Conservation (phyloP, 2,888 invertebrate species). For the Lysandra coridon region DNA sequence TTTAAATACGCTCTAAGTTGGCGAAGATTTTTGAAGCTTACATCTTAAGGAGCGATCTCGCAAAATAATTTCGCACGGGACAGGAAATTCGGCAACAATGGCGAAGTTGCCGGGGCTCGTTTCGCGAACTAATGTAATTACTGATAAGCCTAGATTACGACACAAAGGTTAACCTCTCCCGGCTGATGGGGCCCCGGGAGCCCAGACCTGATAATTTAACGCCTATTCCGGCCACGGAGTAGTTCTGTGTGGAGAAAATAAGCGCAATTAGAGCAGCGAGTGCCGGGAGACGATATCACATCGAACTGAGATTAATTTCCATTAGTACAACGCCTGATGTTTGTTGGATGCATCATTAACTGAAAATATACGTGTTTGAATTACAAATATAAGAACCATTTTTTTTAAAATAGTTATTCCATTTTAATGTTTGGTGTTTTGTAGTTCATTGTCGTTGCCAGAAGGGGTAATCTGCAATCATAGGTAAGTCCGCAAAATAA, state of each 20-base stretch:
- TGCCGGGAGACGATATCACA: neutral
- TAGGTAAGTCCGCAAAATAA: too few relatives aligned
- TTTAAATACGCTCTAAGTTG: slow-evolving; percentile 74
- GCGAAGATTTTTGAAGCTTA: slow-evolving; percentile 72
- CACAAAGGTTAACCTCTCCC: slow-evolving; percentile 20
- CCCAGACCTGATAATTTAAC: slow-evolving; percentile 5
- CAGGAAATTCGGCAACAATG: slow-evolving; percentile 35
- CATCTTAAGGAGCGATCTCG: slow-evolving; percentile 51
- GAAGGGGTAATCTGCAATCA: too few relatives aligned
- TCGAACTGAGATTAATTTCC: neutral
- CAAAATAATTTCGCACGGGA: slow-evolving; percentile 46
- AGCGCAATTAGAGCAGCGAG: neutral
- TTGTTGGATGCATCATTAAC: too few relatives aligned
- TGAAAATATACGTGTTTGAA: too few relatives aligned
- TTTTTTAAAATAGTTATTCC: too few relatives aligned
- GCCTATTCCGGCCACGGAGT: neutral
- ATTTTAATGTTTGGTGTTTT: too few relatives aligned
- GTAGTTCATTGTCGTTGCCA: too few relatives aligned
- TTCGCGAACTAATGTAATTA: slow-evolving; percentile 29
- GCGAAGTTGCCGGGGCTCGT: slow-evolving; percentile 21
- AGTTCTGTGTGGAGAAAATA: neutral
- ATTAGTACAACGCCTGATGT: neutral
- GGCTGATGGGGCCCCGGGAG: neutral
- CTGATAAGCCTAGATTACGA: slow-evolving; percentile 30
- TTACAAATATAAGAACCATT: too few relatives aligned